Conservation (phyloP, 2,888 invertebrate species). For the Xanthia icteritia region DNA sequence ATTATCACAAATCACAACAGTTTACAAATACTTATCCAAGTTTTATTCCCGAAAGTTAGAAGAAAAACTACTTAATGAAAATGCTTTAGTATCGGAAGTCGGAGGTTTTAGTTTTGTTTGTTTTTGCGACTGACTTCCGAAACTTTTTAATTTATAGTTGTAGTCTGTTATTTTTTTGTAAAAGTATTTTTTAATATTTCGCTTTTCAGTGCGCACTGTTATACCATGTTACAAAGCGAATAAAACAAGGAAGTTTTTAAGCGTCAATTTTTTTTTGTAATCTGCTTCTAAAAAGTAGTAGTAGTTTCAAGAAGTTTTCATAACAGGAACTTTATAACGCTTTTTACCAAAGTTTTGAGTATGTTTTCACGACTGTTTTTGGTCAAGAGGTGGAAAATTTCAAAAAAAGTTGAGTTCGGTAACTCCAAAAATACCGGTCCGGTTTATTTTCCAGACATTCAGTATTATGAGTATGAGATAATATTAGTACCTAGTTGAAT, state of each 20-base stretch:
- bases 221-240: neutral
- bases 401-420: neutral
- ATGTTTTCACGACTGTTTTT: neutral
- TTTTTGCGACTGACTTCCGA: neutral
- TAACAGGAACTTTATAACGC: neutral
- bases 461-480: neutral
- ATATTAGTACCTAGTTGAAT: slow-evolving; percentile 1
- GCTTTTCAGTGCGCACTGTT: neutral
- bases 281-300: neutral
- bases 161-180: neutral
- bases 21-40: neutral
- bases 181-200: neutral
- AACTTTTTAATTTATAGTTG: neutral
- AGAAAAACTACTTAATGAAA: neutral
- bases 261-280: no score
- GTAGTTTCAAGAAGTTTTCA: neutral
- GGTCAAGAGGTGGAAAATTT: neutral
- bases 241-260: neutral
- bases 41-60: neutral
- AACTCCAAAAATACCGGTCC: neutral
- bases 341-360: neutral
- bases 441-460: neutral
- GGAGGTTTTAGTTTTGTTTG: neutral
- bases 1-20: slow-evolving; percentile 4
- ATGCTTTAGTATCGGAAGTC: neutral